Evolutionary conservation across 2,888 invertebrate genomes (phyloP).

Genomic region (Phaedon cochleariae): DNA sequence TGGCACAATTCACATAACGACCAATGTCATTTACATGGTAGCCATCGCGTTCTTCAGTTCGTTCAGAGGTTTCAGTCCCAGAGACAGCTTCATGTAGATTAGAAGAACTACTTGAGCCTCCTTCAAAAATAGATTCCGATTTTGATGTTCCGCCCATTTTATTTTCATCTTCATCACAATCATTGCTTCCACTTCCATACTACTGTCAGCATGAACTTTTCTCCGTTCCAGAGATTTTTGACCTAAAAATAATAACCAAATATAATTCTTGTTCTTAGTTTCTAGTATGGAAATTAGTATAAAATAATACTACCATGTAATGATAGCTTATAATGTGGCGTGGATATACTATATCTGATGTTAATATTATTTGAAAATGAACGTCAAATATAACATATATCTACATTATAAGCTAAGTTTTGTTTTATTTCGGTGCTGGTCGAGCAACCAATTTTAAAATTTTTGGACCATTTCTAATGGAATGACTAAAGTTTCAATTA

Average conservation of each 20-base stretch:
- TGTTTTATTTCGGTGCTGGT: no score
- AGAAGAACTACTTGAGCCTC: no score
- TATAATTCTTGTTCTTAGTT: neutral
- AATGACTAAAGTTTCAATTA: no score
- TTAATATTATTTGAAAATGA: no score
- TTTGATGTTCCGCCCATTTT: neutral
- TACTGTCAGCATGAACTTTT: neutral
- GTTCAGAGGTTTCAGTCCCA: neutral
- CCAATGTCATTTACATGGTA: conserved; percentile 19
- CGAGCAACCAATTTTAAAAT: no score
- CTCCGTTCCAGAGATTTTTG: neutral
- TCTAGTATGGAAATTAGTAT: neutral
- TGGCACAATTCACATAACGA: conserved; percentile 10
- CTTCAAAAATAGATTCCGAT: neutral
- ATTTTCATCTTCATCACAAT: neutral
- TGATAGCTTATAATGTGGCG: no score
- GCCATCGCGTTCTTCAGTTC: conserved; percentile 8
- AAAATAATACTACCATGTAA: no score
- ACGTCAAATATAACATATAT: no score
- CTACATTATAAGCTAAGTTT: no score
- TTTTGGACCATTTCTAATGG: no score
- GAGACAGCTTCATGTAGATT: no score
- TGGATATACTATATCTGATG: no score
- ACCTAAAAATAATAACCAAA: neutral
- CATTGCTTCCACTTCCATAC: neutral